phyloP scores from a whole-genome alignment of 2,888 invertebrate species.

The Osedax frankpressi region DNA sequence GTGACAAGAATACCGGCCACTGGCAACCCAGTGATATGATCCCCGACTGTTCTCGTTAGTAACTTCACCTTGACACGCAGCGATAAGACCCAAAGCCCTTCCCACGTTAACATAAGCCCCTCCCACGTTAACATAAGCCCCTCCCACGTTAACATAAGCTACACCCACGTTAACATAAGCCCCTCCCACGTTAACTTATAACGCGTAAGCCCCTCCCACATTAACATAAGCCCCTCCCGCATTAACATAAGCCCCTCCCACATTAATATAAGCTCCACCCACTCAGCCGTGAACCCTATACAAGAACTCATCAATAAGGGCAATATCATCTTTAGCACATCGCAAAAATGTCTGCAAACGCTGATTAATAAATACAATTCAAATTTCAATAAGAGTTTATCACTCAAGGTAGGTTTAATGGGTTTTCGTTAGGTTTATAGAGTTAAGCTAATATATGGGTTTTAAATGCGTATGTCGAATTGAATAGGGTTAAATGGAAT shows the following conservation, averaged over 20 bases:
- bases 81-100: no score
- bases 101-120: no score
- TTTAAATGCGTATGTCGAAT: no score
- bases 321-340: background rate
- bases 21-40: conserved; percentile 43
- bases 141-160: background rate
- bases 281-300: background rate
- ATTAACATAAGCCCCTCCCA: background rate
- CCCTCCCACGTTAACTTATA: background rate
- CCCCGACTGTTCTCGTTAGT: conserved; percentile 54
- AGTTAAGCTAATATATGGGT: no score
- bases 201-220: no score
- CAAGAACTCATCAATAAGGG: background rate
- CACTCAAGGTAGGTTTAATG: background rate
- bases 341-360: background rate
- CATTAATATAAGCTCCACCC: background rate
- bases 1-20: conserved; percentile 43
- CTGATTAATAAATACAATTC: background rate
- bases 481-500: no score
- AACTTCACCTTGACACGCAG: no score
- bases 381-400: background rate
- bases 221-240: no score
- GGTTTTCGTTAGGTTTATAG: no score
- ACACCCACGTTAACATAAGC: background rate
- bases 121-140: background rate